Conservation (phyloP, 2,113 vertebrate species). For the Phaetusa simplex region DNA sequence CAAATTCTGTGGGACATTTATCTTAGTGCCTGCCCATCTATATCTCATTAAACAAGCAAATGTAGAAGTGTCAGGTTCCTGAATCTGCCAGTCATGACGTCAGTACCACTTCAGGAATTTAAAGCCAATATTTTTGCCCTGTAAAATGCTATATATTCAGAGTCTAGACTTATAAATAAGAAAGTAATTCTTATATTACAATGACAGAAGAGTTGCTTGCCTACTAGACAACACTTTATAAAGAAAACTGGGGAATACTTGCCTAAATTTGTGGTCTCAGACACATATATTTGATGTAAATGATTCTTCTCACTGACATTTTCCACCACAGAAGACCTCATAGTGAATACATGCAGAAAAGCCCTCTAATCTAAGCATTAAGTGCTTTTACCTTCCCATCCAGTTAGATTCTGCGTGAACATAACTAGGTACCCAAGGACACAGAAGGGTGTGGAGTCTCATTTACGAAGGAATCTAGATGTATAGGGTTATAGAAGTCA, state of each 20-base stretch:
- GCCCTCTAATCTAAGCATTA: rapidly evolving
- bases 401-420: not conserved
- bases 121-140: not conserved
- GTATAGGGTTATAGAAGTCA: not conserved
- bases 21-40: not conserved
- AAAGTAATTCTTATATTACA: not conserved
- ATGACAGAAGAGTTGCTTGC: not conserved
- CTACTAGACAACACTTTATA: not conserved
- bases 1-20: not conserved
- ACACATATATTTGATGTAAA: not conserved
- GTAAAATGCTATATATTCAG: not conserved
- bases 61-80: not conserved
- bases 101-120: not conserved
- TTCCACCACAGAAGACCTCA: not conserved
- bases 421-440: not conserved
- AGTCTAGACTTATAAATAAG: not conserved
- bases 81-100: not conserved
- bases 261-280: not conserved
- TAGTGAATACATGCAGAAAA: not conserved
- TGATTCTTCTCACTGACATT: not conserved
- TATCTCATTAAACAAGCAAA: not conserved
- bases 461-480: not conserved
- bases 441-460: not conserved
- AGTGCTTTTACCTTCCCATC: not conserved
- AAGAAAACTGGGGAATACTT: not conserved